Base-by-base conservation (phyloP, 2,888 invertebrate genomes). In the Malacosoma neustria region DNA sequence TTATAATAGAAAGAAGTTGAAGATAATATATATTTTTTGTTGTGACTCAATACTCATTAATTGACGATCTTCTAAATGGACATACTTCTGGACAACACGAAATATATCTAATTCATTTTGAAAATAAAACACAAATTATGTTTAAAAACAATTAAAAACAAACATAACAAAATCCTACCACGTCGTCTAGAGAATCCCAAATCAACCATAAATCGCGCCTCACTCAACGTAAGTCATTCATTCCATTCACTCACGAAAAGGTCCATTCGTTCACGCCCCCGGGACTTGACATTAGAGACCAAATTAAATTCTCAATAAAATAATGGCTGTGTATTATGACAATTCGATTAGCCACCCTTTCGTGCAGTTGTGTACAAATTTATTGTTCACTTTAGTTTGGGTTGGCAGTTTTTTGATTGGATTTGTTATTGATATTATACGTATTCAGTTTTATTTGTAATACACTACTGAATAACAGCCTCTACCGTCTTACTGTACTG, bases 301-400 rank as follows among this genome's bases (percentile, higher is more conserved):
- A 66, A 76, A 75, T 77, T 74, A 72, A 77, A 75, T 77, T 75
- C 64, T 65, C 74, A 72, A 72, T 75, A 75, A 73, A 73, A 76
- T 75, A 75, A 75, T 71, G 66, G 67, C 45, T 57, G 50, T 53
- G 61, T 57, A 70, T 72, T 70, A 72, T 72, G 66, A 72, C 69
- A 66, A 72, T 56, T 48, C 59, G 54, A 63, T 56, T 34, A 43
- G 61, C 63, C 56, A 14, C 33, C 49, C 30, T 39, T 29, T 39
- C 43, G 32, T 48, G 9, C 22, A 22, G 3, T 22, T 22, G 22
- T 22, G 22, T 22, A 4, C 22, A 22, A 22, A 22, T 22, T 22
- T 22, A 22, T 22, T 22, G 22, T 9, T 5, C 22, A 7, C 9
- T 22, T 22, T 22, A 7, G 22, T 9, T 22, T 22, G 22, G 5